Percentiles rank a stretch among this genome's conserved stretches.
phyloP scores from a whole-genome alignment of 2,888 invertebrate species.

The Phorcus lineatus region DNA sequence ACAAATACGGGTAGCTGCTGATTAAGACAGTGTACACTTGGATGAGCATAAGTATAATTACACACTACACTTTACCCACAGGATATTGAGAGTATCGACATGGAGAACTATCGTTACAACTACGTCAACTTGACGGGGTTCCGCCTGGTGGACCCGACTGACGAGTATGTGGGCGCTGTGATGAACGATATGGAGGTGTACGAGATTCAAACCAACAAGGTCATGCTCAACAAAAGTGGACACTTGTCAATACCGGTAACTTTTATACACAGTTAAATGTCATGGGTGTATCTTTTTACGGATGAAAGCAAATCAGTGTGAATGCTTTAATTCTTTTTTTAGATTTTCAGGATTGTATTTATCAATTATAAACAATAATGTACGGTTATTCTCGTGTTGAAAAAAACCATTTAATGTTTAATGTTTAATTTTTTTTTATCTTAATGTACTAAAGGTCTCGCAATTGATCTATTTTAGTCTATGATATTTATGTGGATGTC shows the following conservation, averaged over 20 bases:
- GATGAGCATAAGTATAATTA: too few relatives aligned
- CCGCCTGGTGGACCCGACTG: constrained; percentile 79
- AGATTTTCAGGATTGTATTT: too few relatives aligned
- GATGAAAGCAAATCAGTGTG: neutral
- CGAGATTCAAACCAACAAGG: constrained; percentile 63
- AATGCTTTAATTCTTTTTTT: too few relatives aligned
- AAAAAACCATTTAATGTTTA: too few relatives aligned
- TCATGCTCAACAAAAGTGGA: constrained; percentile 59
- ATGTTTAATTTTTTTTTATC: too few relatives aligned
- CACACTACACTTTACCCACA: constrained; percentile 34
- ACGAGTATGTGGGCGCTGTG: constrained; percentile 52
- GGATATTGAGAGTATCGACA: constrained; percentile 75
- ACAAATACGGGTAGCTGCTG: too few relatives aligned
- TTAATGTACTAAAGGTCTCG: too few relatives aligned
- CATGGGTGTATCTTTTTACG: neutral
- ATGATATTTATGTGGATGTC: too few relatives aligned
- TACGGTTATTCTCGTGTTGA: too few relatives aligned
- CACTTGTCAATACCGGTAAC: constrained; percentile 59
- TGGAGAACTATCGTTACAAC: constrained; percentile 88
- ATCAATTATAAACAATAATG: too few relatives aligned
- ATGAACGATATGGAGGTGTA: constrained; percentile 66
- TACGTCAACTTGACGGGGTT: constrained; percentile 96
- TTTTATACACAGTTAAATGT: neutral
- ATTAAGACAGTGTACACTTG: too few relatives aligned
- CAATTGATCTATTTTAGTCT: too few relatives aligned